Evolutionary conservation across 2,797 vertebrate genomes (phyloP), one percentile per base, ranked within the genome.

Genomic region (Pseudochaenichthys georgianus): DNA sequence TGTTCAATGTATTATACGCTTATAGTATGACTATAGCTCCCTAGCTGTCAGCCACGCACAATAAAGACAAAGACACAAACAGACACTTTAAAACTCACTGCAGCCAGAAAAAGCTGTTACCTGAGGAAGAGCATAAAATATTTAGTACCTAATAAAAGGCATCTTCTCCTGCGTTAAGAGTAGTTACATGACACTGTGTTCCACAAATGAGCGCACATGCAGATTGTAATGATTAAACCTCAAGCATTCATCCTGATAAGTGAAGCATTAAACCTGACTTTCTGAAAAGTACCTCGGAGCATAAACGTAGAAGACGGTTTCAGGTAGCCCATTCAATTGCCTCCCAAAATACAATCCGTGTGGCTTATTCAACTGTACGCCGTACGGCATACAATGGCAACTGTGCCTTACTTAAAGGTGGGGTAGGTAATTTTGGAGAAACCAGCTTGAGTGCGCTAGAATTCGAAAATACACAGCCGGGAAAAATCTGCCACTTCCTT

Each of bases 81-180:
- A 68, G 31, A 83, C 73, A 58, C 60, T 58, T 80, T 55, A 80
- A 64, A 67, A 75, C 48, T 63, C 60, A 76, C 69, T 7, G 31
- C 46, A 64, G 75, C 74, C 77, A 82, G 80, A 87, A 78, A 73
- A 81, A 73, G 65, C 72, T n/a, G 69, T 76, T 86, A 90, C 88
- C 91, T 89, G 88, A 92, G 89, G 68, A 82, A 70, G 54, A 66
- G 64, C 70, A 81, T 78, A 3, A 87, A 87, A 80, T 81, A 82
- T 79, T 84, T 69, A 87, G 53, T 62, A 64, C 47, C 58, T 47
- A 73, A 85, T 82, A 81, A 84, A 76, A 74, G 48, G 38, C 75
- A 70, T 73, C 67, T 70, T 79, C 43, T 64, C 54, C 73, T 69
- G 46, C 51, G 42, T 79, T 70, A 68, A 65, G 82, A 80, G 69